Evolutionary conservation across 2,797 vertebrate species (phyloP).

Genomic region (Lagodon rhomboides): DNA sequence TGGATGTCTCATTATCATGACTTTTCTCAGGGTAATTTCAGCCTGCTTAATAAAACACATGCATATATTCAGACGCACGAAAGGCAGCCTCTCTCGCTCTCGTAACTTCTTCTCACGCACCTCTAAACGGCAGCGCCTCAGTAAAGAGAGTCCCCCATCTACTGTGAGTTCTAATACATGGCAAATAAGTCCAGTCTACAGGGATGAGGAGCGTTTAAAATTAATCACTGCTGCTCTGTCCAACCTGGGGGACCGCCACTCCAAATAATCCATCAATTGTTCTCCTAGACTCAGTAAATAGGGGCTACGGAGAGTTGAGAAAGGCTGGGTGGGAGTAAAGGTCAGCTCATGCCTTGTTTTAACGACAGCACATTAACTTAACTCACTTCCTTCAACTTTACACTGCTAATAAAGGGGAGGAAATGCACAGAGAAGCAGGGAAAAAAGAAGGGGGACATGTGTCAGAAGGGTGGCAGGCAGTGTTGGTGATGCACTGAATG

Average conservation of each 20-base stretch:
- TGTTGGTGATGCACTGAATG: not conserved
- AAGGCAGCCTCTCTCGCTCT: constrained; percentile 52
- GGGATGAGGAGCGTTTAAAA: constrained; percentile 81
- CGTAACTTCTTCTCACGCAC: constrained; percentile 79
- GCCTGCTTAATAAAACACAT: constrained; percentile 70
- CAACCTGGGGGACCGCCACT: constrained; percentile 79
- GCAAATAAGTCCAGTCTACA: constrained; percentile 65
- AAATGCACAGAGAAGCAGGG: constrained; percentile 77
- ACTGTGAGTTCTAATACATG: constrained; percentile 52
- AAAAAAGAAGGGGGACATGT: constrained; percentile 40
- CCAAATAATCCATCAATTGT: constrained; percentile 90
- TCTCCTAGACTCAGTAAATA: constrained; percentile 89
- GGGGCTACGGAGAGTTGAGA: constrained; percentile 59
- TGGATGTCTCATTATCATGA: constrained; percentile 72
- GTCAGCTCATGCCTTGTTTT: constrained; percentile 86
- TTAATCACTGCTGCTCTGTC: constrained; percentile 79
- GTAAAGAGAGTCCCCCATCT: constrained; percentile 57
- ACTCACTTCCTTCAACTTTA: constrained; percentile 90
- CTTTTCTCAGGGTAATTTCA: constrained; percentile 76
- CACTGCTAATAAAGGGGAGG: constrained; percentile 84
- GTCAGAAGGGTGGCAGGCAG: constrained; percentile 27
- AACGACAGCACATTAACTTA: constrained; percentile 90
- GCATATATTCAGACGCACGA: constrained; percentile 56
- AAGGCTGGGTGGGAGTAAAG: constrained; percentile 77
- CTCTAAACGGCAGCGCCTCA: constrained; percentile 59